Evolutionary conservation across 2,888 invertebrate species (phyloP).

Genomic region (Auanema sp.): DNA sequence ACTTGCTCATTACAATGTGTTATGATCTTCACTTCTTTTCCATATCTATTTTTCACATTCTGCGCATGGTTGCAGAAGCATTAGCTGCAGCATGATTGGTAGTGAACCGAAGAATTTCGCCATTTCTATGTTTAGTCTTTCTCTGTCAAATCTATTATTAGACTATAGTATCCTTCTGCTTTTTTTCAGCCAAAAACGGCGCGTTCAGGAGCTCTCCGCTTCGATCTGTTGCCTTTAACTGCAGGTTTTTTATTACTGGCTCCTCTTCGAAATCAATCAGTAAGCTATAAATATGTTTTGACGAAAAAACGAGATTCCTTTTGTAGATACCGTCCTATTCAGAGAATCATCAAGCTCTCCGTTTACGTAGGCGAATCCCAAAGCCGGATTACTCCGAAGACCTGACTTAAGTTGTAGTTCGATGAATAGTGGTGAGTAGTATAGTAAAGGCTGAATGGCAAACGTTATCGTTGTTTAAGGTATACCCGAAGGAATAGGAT

Average conservation of each 20-base stretch:
- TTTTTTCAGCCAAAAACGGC: conserved; percentile 21
- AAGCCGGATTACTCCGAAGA: conserved; percentile 8
- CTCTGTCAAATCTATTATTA: no score
- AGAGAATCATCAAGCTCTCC: conserved; percentile 16
- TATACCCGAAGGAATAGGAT: conserved; percentile 11
- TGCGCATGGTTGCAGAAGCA: no score
- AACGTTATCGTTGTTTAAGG: conserved; percentile 3
- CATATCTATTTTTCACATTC: no score
- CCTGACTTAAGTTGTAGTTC: conserved; percentile 3
- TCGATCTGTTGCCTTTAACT: conserved; percentile 13
- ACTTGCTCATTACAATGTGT: no score
- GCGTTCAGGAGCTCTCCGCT: conserved; percentile 20
- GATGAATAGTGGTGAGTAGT: conserved; percentile 17
- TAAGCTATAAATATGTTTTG: not conserved
- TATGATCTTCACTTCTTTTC: no score
- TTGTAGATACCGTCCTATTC: conserved; percentile 17
- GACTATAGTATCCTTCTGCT: no score
- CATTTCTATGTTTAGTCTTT: no score
- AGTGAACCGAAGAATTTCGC: no score
- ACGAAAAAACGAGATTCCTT: not conserved
- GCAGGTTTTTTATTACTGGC: conserved; percentile 8
- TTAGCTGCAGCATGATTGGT: no score
- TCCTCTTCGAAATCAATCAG: conserved; percentile 14
- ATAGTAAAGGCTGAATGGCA: not conserved
- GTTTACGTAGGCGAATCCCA: conserved; percentile 19